Base-by-base conservation (phyloP, 2,797 vertebrate genomes). In the Mareca penelope region DNA sequence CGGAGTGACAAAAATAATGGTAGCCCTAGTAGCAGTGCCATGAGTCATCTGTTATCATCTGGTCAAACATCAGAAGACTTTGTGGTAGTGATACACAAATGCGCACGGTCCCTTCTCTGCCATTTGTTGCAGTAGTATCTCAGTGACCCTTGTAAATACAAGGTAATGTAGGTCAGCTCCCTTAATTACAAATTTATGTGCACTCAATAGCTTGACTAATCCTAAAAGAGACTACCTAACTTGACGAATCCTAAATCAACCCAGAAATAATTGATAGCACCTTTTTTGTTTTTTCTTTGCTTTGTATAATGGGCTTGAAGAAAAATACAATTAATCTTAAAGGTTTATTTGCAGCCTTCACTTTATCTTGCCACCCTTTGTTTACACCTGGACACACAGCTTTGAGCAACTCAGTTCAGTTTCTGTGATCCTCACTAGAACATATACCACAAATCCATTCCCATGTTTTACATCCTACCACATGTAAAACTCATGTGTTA, bases 391-490 rank as follows among this genome's bases (percentile, higher is more conserved):
- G 56, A 73, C 29, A 92, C 16, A 42, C 1, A 15, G 17, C 29
- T 59, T 33, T 28, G 60, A 77, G 70, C 33, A 88, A 39, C 50
- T 69, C 33, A 69, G 39, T 18, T 85, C n/a, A 9, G 28, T 56
- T 79, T 75, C 67, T 75, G 23, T 31, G 60, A 48, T 0, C 89
- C 35, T n/a, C 53, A 71, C 4, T 19, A 40, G 72, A 67, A 68
- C 31, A 63, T 24, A 80, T 18, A 89, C 37, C 15, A 79, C 46
- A 46, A 60, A 71, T 75, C 61, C 4, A 57, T 42, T 71, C 80
- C 53, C 0, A 0, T 50, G 37, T 42, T 39, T 81, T 72, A 67
- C 24, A 50, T 16, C 1, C 0, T 26, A 31, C 26, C 23, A 64
- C 23, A 35, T 15, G 35, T 46, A 76, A 80, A 19, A 53, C 15